Conservation (phyloP, 2,888 invertebrate genomes). For the Mimas tiliae region DNA sequence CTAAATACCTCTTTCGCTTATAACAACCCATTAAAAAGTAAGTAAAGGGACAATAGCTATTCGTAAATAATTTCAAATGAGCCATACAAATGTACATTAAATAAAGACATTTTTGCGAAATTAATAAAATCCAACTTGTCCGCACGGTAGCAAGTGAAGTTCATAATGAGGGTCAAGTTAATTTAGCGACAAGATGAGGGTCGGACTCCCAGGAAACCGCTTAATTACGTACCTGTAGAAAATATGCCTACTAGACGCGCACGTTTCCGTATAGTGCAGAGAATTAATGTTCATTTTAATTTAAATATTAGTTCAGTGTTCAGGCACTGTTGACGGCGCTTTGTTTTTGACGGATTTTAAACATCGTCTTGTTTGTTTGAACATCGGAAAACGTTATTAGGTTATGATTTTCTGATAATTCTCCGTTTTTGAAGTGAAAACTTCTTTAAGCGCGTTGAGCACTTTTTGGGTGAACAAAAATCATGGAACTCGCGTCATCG, state of each 20-base stretch:
- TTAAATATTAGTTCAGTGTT: conserved; percentile 26
- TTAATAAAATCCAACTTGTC: conserved; percentile 8
- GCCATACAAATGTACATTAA: not conserved
- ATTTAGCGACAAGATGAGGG: conserved; percentile 16
- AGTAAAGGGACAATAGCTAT: not conserved
- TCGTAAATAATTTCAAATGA: not conserved
- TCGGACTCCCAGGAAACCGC: conserved; percentile 16
- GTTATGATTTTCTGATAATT: no score
- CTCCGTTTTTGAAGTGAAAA: not conserved
- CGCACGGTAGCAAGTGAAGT: not conserved
- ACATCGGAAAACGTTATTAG: no score
- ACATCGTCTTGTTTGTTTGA: no score
- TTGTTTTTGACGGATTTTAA: no score
- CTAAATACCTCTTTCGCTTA: not conserved
- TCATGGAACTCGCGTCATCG: no score
- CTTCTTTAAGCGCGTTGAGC: no score
- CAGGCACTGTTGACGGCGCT: not conserved
- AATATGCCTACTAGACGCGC: conserved; percentile 25
- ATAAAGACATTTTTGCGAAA: conserved; percentile 11
- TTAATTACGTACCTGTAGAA: conserved; percentile 18
- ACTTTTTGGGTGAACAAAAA: no score
- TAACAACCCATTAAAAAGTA: not conserved
- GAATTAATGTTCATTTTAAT: conserved; percentile 31
- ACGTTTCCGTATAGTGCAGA: conserved; percentile 27
- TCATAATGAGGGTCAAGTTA: conserved; percentile 22